Conservation (phyloP, 2,888 invertebrate genomes). For the Drosophila austrosaltans region DNA sequence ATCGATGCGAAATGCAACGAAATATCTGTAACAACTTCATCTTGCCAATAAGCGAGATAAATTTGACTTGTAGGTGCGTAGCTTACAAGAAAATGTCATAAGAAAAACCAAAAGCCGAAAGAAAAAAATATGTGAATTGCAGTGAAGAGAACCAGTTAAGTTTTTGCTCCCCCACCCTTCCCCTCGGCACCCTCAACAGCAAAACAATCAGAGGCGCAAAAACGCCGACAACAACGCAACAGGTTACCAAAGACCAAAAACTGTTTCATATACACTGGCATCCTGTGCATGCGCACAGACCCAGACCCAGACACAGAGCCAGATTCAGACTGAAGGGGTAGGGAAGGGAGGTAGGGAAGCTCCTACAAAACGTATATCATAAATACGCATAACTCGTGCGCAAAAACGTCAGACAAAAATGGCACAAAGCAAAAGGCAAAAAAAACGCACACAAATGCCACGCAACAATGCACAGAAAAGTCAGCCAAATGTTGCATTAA, state of each 20-base stretch:
- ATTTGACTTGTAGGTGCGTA: constrained; percentile 78
- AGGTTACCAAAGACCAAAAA: constrained; percentile 63
- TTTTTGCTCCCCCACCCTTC: neutral
- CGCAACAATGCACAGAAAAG: constrained; percentile 63
- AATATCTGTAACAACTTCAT: constrained; percentile 75
- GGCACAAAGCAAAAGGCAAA: constrained; percentile 55
- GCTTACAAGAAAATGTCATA: constrained; percentile 79
- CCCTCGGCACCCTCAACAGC: neutral
- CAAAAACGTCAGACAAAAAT: constrained; percentile 78
- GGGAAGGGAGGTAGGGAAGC: neutral
- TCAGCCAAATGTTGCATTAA: constrained; percentile 73
- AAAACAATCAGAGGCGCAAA: constrained; percentile 51
- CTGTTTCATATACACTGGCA: constrained; percentile 21
- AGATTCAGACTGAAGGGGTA: neutral
- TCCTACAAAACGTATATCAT: constrained; percentile 67
- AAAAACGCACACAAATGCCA: constrained; percentile 54
- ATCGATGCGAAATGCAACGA: constrained; percentile 49
- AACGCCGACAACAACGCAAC: constrained; percentile 73
- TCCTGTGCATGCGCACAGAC: constrained; percentile 48
- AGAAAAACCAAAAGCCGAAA: constrained; percentile 25
- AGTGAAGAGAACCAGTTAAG: constrained; percentile 43
- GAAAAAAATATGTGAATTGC: constrained; percentile 1
- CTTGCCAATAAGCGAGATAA: constrained; percentile 61
- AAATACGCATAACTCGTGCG: constrained; percentile 80
- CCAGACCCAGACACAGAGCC: constrained; percentile 27